Percentiles rank a stretch among this genome's conserved stretches.
phyloP scores from a whole-genome alignment of 2,113 vertebrate species.

The Nothobranchius furzeri region DNA sequence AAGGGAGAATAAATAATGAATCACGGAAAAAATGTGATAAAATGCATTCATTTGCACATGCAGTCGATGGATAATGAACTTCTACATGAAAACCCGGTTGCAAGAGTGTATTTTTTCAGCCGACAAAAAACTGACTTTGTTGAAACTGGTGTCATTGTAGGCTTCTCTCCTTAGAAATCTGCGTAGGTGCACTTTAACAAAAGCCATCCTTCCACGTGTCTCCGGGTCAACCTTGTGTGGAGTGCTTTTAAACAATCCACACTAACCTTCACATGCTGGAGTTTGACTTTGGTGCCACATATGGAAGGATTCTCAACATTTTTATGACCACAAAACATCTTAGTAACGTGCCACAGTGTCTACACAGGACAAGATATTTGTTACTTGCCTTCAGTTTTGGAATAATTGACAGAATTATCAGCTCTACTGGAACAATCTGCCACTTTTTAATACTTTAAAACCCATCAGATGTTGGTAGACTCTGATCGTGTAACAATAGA shows the following conservation, averaged over 20 bases:
- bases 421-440: neutral
- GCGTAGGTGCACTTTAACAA: too few relatives aligned
- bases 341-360: neutral
- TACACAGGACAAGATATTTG: too few relatives aligned
- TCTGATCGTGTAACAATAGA: neutral
- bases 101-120: too few relatives aligned
- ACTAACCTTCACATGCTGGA: too few relatives aligned
- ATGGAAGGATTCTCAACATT: neutral
- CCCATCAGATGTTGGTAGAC: neutral
- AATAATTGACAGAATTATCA: neutral
- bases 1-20: neutral
- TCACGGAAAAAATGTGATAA: neutral
- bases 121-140: too few relatives aligned
- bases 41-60: conserved; percentile 1
- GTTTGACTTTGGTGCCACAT: too few relatives aligned
- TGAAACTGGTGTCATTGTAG: too few relatives aligned
- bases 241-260: too few relatives aligned
- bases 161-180: neutral
- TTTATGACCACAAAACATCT: neutral
- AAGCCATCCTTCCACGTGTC: too few relatives aligned
- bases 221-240: neutral
- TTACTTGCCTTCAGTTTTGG: too few relatives aligned
- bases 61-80: too few relatives aligned
- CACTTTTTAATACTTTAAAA: neutral
- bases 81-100: too few relatives aligned